Base-by-base conservation (phyloP, 2,797 vertebrate species). In the Corythornis leucogaster region DNA sequence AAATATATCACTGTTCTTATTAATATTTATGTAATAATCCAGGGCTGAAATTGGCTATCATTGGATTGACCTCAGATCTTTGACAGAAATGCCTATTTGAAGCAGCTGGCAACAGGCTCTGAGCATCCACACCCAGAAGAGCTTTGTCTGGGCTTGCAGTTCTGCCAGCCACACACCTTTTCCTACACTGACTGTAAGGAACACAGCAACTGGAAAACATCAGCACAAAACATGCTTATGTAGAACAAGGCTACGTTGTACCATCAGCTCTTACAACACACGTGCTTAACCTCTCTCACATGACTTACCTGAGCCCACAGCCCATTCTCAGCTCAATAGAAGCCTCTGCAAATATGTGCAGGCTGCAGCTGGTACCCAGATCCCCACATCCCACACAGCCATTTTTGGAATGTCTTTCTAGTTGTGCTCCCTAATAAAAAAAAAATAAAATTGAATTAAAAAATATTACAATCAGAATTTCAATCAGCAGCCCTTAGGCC, bases 61-160 rank as follows among this genome's bases (percentile, higher is more conserved):
- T 70, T 84, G 90, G 85, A 84, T 61, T 87, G 93, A 96, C 94
- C 94, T 91, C 91, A 94, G 85, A 93, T 91, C 95, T 97, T 78
- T 97, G 95, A 93, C 96, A 95, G 87, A 95, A 94, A 97, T 96
- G 92, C 94, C 89, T 90, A 90, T 89, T 45, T 73, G 89, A 76
- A 95, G 93, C 77, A 91, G 50, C 93, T 92, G 87, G 95, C 95
- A 97, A 88, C 35, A 91, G 91, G 87, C 74, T 88, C 73, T 80
- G 83, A 89, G 88, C 85, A 88, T 61, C 91, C 95, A 93, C 92
- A 78, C 94, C 96, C 92, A 94, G 28, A 67, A 80, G 12, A 30
- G 70, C 94, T 87, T 78, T 95, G 95, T 67, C 93, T 16, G 61
- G 94, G 93, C 94, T 91, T 95, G 89, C 69, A 90, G 67, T 83